A percentile compares a stretch with the other conserved stretches of the same genome.
Evolutionary conservation across 2,113 vertebrate species (phyloP).

Genomic region (Ceratotherium simum): DNA sequence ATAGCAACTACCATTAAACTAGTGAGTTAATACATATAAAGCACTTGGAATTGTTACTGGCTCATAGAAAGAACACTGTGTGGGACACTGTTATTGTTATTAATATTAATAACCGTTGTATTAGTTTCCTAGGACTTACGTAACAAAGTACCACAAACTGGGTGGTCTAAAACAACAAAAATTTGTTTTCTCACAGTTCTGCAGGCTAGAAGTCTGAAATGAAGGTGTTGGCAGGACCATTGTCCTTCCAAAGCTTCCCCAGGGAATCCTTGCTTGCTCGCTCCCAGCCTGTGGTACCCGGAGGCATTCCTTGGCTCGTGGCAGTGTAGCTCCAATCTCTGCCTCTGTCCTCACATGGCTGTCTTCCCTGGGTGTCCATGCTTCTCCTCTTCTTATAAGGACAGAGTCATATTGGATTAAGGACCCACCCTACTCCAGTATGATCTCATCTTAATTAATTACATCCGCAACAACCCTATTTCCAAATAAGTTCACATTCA

Average conservation of each 20-base stretch:
- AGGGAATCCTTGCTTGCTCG: neutral
- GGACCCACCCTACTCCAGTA: neutral
- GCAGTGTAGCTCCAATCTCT: neutral
- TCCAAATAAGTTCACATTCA: neutral
- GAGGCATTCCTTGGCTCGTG: neutral
- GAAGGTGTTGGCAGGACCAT: neutral
- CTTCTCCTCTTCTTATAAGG: neutral
- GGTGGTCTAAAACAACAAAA: neutral
- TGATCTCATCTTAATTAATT: neutral
- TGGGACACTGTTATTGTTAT: neutral
- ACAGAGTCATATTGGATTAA: neutral
- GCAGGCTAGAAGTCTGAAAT: neutral
- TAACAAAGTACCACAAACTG: neutral
- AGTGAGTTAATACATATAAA: neutral
- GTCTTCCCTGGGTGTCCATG: neutral
- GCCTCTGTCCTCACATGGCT: neutral
- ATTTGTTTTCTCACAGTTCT: neutral
- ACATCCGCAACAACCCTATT: neutral
- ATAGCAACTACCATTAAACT: neutral
- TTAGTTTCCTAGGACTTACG: neutral
- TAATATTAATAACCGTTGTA: neutral
- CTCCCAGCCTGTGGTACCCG: neutral
- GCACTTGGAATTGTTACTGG: neutral
- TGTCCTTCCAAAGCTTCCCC: neutral
- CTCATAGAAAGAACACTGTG: neutral